Conservation (phyloP, 2,888 invertebrate genomes). For the Drosophila sordidula region DNA sequence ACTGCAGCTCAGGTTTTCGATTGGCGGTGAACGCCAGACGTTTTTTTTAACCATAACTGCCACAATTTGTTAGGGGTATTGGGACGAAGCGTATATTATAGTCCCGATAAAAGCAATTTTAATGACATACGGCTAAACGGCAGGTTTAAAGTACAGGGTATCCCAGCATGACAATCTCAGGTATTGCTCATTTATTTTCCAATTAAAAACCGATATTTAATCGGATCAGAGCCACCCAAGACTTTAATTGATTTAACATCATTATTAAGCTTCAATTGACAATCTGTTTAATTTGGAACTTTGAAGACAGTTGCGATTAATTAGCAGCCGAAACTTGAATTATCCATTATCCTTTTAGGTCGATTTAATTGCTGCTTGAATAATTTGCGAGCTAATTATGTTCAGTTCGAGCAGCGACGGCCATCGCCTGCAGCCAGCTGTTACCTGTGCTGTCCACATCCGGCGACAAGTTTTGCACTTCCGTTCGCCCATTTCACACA, state of each 20-base stretch:
- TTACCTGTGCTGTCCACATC: slow-evolving; percentile 56
- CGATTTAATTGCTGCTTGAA: slow-evolving; percentile 65
- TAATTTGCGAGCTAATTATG: slow-evolving; percentile 70
- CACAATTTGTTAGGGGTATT: slow-evolving; percentile 9
- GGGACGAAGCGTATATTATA: background rate
- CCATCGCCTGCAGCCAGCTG: slow-evolving; percentile 40
- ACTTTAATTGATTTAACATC: slow-evolving; percentile 11
- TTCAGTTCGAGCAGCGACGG: slow-evolving; percentile 42
- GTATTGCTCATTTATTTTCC: background rate
- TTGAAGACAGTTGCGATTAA: slow-evolving; percentile 35
- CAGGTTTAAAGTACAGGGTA: no score
- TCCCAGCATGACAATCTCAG: background rate
- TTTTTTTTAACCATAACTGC: slow-evolving; percentile 27
- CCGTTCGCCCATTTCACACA: slow-evolving; percentile 45
- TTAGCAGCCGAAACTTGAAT: slow-evolving; percentile 36
- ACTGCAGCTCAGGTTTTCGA: slow-evolving; percentile 27
- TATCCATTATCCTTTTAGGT: slow-evolving; percentile 42
- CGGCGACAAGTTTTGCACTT: slow-evolving; percentile 69
- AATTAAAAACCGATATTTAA: background rate
- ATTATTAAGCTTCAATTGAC: slow-evolving; percentile 14
- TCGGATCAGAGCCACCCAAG: background rate
- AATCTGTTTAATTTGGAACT: slow-evolving; percentile 27
- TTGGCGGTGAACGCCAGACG: slow-evolving; percentile 10
- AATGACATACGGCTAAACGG: no score
- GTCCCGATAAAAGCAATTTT: no score